Conservation (phyloP, 2,888 invertebrate species). For the Catocala fraxini region DNA sequence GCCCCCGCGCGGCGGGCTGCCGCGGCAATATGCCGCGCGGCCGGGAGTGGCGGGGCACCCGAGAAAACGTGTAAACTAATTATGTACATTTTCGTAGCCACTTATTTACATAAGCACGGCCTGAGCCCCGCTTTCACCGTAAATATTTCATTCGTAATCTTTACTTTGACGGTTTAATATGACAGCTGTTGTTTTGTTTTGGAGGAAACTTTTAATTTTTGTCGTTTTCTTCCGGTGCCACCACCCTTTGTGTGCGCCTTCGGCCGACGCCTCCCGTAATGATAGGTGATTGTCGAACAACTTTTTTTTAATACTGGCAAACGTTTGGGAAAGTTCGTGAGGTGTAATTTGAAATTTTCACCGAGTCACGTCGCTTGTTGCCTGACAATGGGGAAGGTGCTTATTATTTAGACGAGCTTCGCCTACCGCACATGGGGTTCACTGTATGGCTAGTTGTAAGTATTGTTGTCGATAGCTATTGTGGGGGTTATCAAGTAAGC, state of each 20-base stretch:
- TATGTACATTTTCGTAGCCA: constrained; percentile 87
- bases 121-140: constrained; percentile 86
- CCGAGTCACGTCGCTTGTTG: constrained; percentile 67
- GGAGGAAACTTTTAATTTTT: constrained; percentile 86
- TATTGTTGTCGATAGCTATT: constrained; percentile 43
- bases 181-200: constrained; percentile 86
- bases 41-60: constrained; percentile 66
- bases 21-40: constrained; percentile 73
- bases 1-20: constrained; percentile 56
- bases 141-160: constrained; percentile 87
- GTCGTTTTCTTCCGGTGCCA: constrained; percentile 76
- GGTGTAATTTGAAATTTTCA: constrained; percentile 80
- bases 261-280: constrained; percentile 80
- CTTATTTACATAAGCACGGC: constrained; percentile 87
- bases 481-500: constrained; percentile 44
- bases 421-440: constrained; percentile 55
- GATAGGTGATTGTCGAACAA: constrained; percentile 82
- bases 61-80: constrained; percentile 88
- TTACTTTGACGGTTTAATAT: constrained; percentile 86
- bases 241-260: constrained; percentile 78
- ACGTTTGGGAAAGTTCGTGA: constrained; percentile 74
- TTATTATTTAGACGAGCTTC: constrained; percentile 79
- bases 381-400: constrained; percentile 65
- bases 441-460: constrained; percentile 35
- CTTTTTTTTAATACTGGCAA: constrained; percentile 71